These are phyloP conservation scores for Iphiclides podalirius DNA, from an alignment of 2,888 invertebrate species.

Conservation along the genomic window DNA sequence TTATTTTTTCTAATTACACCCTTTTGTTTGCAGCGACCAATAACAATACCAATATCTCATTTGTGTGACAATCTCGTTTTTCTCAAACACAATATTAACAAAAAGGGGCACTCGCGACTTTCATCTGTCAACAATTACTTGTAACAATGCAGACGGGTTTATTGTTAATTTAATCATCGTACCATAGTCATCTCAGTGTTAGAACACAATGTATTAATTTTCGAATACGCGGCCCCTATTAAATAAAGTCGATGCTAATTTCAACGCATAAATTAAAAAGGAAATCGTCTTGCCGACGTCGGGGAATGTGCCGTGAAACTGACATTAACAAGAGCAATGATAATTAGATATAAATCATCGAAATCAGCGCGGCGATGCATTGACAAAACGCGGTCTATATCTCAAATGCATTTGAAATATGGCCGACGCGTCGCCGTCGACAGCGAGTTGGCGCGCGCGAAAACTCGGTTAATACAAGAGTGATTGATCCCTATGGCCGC, in stretches of 20 bases:
- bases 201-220: conserved; percentile 5
- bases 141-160: too few species aligned
- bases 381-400: conserved; percentile 75
- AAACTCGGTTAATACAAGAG: conserved; percentile 65
- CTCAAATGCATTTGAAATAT: conserved; percentile 74
- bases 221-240: background rate
- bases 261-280: conserved; percentile 45
- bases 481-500: conserved; percentile 64
- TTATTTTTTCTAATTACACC: background rate
- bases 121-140: too few species aligned
- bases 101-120: too few species aligned
- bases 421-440: conserved; percentile 63
- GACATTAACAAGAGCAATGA: conserved; percentile 74
- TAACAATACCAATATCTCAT: background rate
- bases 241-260: conserved; percentile 12
- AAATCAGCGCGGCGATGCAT: conserved; percentile 76
- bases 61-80: background rate
- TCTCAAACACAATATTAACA: background rate
- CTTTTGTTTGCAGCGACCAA: background rate
- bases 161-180: background rate
- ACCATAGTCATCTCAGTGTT: background rate
- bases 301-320: conserved; percentile 72
- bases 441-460: conserved; percentile 69
- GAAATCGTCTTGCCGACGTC: conserved; percentile 61
- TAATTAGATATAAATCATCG: conserved; percentile 77